phyloP scores from a whole-genome alignment of 1,140 invertebrate genomes.

The Calosoma granatense region DNA sequence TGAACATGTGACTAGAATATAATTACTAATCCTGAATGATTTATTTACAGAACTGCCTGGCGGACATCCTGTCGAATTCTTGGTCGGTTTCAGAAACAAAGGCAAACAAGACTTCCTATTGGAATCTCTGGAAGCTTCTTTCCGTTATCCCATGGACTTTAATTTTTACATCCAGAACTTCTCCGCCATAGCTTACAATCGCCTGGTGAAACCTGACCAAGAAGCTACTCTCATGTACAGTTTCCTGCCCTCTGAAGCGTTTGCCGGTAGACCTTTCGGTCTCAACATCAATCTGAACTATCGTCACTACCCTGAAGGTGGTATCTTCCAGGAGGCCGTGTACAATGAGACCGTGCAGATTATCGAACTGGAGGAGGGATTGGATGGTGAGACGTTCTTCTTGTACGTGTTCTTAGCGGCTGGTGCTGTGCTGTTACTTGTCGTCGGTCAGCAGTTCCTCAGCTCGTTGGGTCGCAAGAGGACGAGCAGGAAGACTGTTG shows the following conservation, averaged over 20 bases:
- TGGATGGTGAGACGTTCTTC: conserved; percentile 98
- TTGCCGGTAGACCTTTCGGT: conserved; percentile 92
- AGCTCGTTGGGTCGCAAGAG: conserved; percentile 62
- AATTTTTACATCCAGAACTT: conserved; percentile 98
- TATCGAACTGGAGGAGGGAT: conserved; percentile 89
- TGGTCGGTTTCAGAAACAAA: conserved; percentile 94
- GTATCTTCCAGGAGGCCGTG: conserved; percentile 68
- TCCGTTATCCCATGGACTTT: conserved; percentile 98
- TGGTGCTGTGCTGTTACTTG: conserved; percentile 73
- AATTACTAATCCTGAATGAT: no score
- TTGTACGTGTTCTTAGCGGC: conserved; percentile 90
- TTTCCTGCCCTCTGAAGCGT: conserved; percentile 90
- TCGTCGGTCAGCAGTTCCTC: conserved; percentile 83
- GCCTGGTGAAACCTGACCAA: conserved; percentile 72
- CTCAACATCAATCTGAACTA: conserved; percentile 90
- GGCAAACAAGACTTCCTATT: conserved; percentile 84
- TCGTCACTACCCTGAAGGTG: conserved; percentile 58
- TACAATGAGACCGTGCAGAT: conserved; percentile 99
- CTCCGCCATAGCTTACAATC: conserved; percentile 81
- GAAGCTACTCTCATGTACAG: conserved; percentile 93
- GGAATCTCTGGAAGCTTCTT: conserved; percentile 91
- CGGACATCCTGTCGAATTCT: conserved; percentile 84
- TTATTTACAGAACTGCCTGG: conserved; percentile 72
- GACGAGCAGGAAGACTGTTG: conserved; percentile 38
- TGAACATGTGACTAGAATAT: conserved; percentile 13